These are phyloP conservation scores for Schizothorax lantsangensis DNA, from an alignment of 2,797 vertebrate genomes.

Conservation along the genomic window DNA sequence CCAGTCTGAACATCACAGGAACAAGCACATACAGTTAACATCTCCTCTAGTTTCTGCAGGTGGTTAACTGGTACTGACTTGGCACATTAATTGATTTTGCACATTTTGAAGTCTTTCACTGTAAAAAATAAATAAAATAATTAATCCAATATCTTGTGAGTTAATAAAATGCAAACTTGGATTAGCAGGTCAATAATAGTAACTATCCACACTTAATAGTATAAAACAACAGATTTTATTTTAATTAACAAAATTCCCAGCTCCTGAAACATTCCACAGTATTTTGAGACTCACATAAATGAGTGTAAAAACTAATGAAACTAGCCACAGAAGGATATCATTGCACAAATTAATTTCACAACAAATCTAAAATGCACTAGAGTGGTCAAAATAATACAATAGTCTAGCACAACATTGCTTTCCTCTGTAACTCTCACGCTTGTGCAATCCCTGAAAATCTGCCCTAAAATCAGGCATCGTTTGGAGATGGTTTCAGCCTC, in stretches of 20 bases:
- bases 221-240: not conserved
- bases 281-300: not conserved
- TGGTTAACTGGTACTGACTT: conserved; percentile 32
- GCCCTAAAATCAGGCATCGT: conserved; percentile 1
- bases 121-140: conserved; percentile 26
- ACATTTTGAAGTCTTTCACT: conserved; percentile 45
- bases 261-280: conserved; percentile 26
- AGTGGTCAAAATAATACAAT: not conserved
- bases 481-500: not conserved
- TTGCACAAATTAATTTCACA: conserved; percentile 2
- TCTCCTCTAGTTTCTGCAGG: conserved; percentile 17
- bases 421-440: not conserved
- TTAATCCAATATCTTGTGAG: conserved; percentile 6
- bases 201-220: not conserved
- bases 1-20: conserved; percentile 19
- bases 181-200: conserved; percentile 3
- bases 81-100: conserved; percentile 32
- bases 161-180: not conserved
- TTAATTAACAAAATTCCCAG: not conserved
- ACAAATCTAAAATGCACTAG: conserved; percentile 1
- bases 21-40: conserved; percentile 36
- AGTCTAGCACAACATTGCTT: conserved; percentile 29
- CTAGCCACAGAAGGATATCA: conserved; percentile 4
- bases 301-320: not conserved
- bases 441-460: not conserved